Evolutionary conservation across 53 echinoderm and acorn worm genomes (phyloP), one percentile per base, ranked within the genome.

Genomic region (Patiria pectinifera): DNA sequence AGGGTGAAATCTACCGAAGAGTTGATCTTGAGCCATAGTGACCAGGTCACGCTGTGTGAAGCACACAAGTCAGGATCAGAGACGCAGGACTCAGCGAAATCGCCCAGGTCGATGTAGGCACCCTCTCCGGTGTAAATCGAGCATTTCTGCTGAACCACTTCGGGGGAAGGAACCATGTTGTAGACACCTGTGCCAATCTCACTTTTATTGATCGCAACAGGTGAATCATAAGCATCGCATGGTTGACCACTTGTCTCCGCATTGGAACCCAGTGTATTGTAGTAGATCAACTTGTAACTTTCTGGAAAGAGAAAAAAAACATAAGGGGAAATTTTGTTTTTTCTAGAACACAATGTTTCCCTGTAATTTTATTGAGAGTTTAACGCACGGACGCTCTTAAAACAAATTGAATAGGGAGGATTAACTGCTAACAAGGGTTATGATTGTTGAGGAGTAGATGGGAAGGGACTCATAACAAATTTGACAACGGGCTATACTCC

Each of bases 1-100:
- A 58, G 0, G n/a, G 4, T 19, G 19, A 58, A 8, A 58, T 4
- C 2, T 35, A 3, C 6, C 19, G 82, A 53, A 1, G 59, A 82
- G 82, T 82, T 58, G 53, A 82, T 49, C 59, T 49, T 48, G 82
- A 82, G 53, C 82, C 82, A 82, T 16, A 82, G 58, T 3, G 82
- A 82, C 82, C 82, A 82, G 53, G 82, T 82, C 19, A 82, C 19
- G 8, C 53, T 53, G 49, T 16, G 7, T 18, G 82, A 82, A 18
- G 59, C n/a, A n/a, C 86, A 24, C n/a, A 5, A 13, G 49, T 86
- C 71, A 6, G 75, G 86, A 11, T 86, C 75, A 6, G 75, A 53
- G 58, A 82, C 74, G n/a, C 69, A 24, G 13, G 71, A 22, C 48
- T 13, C 86, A 48, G 75, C 18, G n/a, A 46, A 46, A 49, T 49